Evolutionary conservation across 2,797 vertebrate species (phyloP).

Genomic region (Megaceryle alcyon): DNA sequence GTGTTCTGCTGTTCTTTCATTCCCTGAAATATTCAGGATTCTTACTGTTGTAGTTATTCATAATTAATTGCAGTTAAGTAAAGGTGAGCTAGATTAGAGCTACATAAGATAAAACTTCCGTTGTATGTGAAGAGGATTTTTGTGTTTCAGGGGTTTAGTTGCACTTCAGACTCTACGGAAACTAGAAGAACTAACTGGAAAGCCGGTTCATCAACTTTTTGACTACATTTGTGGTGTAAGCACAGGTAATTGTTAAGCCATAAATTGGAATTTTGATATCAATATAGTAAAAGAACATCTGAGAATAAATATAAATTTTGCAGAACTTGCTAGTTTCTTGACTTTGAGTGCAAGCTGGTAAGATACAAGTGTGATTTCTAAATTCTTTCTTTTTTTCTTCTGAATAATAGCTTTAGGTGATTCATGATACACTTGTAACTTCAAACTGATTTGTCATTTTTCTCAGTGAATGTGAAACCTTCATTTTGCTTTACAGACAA

Average conservation of each 20-base stretch:
- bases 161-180: constrained; percentile 92
- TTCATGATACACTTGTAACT: background rate
- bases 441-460: background rate
- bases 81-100: background rate
- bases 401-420: background rate
- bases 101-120: background rate
- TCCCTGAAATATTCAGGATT: background rate
- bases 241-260: constrained; percentile 84
- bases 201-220: constrained; percentile 93
- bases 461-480: background rate
- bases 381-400: background rate
- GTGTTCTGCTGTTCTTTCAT: background rate
- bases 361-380: background rate
- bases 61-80: background rate
- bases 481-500: background rate
- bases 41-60: background rate
- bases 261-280: background rate
- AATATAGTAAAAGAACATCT: background rate
- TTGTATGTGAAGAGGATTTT: background rate
- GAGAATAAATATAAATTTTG: background rate
- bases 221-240: constrained; percentile 98
- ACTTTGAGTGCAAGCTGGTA: background rate
- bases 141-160: constrained; percentile 89
- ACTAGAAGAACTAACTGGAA: constrained; percentile 91
- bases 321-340: background rate